Evolutionary conservation across 2,888 invertebrate species (phyloP), one percentile per base, ranked within the genome.

Genomic region (Nephrotoma guestfalica): DNA sequence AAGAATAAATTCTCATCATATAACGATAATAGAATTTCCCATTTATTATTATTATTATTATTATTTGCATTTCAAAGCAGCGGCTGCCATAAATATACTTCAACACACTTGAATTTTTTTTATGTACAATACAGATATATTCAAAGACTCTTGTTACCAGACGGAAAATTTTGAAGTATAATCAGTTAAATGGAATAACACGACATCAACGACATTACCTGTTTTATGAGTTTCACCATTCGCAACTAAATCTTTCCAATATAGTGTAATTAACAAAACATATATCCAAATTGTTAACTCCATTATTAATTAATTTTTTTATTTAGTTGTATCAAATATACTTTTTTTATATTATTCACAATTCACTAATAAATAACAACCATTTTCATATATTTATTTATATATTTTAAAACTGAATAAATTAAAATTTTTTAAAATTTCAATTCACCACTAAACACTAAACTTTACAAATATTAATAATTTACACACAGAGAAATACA

Each of bases 241-340:
- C 15, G 42, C 84, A 84, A 84, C 15, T 41, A 84, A 84, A 84
- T 42, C 15, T 41, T 84, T 41, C 84, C 84, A 84, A n/a, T 71
- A 71, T 9, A 84, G 5, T 41, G 42, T 15, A 84, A 84, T 41
- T 84, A 84, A 15, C 7, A 41, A 6, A 84, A 84, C 13, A 84
- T 84, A 84, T 84, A 84, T 84, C 84, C 84, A 84, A 84, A 41
- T n/a, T 41, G 41, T 84, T 84, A 84, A 84, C 42, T 84, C 84
- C 84, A 84, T 84, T 15, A 40, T 83, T 83, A 40, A 83, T 7
- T 40, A 30, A 40, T 11, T 83, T 18, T 83, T 83, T 6, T 13
- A 9, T 40, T 83, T 83, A 41, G 40, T 83, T 83, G 40, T 83
- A 13, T 13, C n/a, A 41, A 83, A 11, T 83, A 83, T 40, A 83